Evolutionary conservation across 1,140 invertebrate genomes (phyloP).

Genomic region (Aphidius gifuensis): DNA sequence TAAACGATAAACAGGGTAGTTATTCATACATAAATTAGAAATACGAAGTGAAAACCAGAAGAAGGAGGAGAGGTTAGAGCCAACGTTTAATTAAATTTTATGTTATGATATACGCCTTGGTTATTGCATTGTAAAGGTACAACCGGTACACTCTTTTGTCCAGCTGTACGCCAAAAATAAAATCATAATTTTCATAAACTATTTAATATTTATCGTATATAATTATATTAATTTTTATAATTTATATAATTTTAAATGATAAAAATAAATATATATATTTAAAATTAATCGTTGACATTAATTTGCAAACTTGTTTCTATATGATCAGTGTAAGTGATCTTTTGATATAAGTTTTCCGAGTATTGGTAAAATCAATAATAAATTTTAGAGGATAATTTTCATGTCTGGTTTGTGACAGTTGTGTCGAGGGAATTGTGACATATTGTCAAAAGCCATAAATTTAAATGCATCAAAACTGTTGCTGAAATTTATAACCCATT

Average conservation of each 20-base stretch:
- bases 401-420: not conserved
- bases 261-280: not conserved
- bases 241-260: no score
- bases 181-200: constrained; percentile 36
- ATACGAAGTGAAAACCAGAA: constrained; percentile 48
- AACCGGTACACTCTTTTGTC: constrained; percentile 17
- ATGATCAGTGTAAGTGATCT: no score
- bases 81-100: constrained; percentile 53
- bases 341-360: no score
- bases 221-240: no score
- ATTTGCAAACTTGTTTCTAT: no score
- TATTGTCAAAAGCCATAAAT: no score
- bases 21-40: constrained; percentile 53
- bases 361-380: not conserved
- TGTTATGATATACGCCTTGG: constrained; percentile 49
- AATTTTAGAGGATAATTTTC: not conserved
- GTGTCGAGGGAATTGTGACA: no score
- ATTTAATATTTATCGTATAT: no score
- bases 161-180: constrained; percentile 15
- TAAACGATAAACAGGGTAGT: constrained; percentile 40
- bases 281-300: no score
- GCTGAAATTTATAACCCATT: no score
- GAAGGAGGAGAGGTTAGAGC: constrained; percentile 12
- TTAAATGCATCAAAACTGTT: no score
- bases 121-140: constrained; percentile 40